These are phyloP conservation scores for Thysanoteuthis rhombus DNA, from an alignment of 2,888 invertebrate species.

Conservation along the genomic window DNA sequence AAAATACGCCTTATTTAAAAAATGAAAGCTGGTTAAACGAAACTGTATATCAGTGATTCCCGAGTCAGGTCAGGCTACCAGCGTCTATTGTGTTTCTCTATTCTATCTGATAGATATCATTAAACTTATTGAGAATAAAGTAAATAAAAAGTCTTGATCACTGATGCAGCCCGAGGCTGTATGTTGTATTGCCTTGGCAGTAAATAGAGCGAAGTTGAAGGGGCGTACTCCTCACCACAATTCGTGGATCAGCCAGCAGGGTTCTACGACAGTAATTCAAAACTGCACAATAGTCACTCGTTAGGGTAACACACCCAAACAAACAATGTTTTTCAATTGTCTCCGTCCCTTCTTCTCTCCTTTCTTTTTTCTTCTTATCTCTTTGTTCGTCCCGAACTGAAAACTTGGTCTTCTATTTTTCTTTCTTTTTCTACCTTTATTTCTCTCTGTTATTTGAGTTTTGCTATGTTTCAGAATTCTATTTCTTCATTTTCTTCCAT, in stretches of 20 bases:
- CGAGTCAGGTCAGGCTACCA: neutral
- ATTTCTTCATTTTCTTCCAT: neutral
- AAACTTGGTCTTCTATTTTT: neutral
- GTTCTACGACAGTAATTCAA: neutral
- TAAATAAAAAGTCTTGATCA: neutral
- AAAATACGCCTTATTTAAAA: neutral
- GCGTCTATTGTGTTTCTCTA: neutral
- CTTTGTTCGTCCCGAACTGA: no score
- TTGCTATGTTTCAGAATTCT: accelerated
- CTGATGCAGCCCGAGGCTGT: neutral
- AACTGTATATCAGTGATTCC: neutral
- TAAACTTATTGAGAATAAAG: neutral
- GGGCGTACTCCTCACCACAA: neutral
- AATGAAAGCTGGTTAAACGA: neutral
- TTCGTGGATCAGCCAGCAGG: neutral
- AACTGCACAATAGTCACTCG: neutral
- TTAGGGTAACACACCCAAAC: neutral
- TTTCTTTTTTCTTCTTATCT: neutral
- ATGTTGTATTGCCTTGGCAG: neutral
- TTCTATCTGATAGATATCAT: neutral
- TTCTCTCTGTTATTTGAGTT: neutral
- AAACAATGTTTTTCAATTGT: neutral
- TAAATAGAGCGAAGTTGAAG: neutral
- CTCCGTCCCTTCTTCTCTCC: neutral
- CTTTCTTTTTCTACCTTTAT: neutral